A percentile compares a stretch with the other conserved stretches of the same genome.
Conservation (phyloP, 2,888 invertebrate species). For the Agrilus mali region DNA sequence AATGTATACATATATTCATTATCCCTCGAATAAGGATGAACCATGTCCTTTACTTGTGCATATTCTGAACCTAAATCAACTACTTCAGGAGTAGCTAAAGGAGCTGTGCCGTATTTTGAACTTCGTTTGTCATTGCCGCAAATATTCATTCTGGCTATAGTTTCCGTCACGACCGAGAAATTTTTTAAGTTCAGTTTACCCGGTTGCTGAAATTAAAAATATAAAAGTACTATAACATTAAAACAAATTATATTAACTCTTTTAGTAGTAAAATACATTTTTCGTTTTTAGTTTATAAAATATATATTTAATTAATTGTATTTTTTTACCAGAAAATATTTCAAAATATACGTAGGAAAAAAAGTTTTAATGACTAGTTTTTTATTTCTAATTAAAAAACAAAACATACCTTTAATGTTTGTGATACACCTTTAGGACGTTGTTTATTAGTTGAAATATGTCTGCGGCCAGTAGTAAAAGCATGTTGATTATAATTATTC, state of each 20-base stretch:
- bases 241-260: not conserved
- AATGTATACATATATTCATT: slow-evolving; percentile 54
- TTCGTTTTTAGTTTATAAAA: too few species aligned
- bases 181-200: slow-evolving; percentile 84
- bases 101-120: slow-evolving; percentile 51
- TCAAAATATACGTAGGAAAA: not conserved
- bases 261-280: too few species aligned
- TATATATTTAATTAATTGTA: too few species aligned
- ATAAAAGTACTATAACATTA: slow-evolving; percentile 2
- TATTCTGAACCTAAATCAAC: slow-evolving; percentile 65
- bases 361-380: too few species aligned
- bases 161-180: slow-evolving; percentile 79
- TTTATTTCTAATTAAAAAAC: not conserved
- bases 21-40: slow-evolving; percentile 34
- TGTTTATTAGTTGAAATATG: slow-evolving; percentile 46
- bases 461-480: slow-evolving; percentile 58
- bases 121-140: slow-evolving; percentile 37
- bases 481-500: slow-evolving; percentile 54
- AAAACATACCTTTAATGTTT: slow-evolving; percentile 47
- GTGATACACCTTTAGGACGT: slow-evolving; percentile 54
- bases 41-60: slow-evolving; percentile 47
- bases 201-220: slow-evolving; percentile 50
- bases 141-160: slow-evolving; percentile 61
- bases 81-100: slow-evolving; percentile 63
- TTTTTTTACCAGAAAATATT: not conserved